Percentiles rank a stretch among this genome's conserved stretches.
phyloP scores from a whole-genome alignment of 1,140 invertebrate genomes.

The Belonocnema kinseyi region DNA sequence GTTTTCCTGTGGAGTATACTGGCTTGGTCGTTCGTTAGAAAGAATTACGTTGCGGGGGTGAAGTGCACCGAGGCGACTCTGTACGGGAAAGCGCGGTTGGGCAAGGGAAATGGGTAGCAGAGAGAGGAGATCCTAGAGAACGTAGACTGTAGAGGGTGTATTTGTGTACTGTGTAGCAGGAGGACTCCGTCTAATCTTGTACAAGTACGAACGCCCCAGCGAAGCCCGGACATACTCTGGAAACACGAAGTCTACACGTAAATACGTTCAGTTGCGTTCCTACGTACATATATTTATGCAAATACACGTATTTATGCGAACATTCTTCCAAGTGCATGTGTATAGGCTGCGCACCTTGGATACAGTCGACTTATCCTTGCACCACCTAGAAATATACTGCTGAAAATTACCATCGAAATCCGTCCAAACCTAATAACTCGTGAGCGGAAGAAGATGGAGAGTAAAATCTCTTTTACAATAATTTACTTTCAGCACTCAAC shows the following conservation, averaged over 20 bases:
- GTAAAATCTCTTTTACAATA: conserved; percentile 18
- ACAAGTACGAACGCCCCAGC: conserved; percentile 36
- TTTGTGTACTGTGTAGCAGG: background rate
- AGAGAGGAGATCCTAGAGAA: no score
- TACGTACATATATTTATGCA: conserved; percentile 36
- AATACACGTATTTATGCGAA: conserved; percentile 22
- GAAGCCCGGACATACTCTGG: no score
- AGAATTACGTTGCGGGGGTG: conserved; percentile 40
- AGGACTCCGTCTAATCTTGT: conserved; percentile 46
- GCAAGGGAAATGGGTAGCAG: no score
- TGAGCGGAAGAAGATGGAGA: conserved; percentile 11
- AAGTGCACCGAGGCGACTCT: conserved; percentile 24
- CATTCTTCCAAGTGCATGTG: conserved; percentile 4
- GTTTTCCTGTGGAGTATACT: conserved; percentile 35
- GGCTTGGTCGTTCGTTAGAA: conserved; percentile 44
- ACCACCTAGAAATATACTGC: no score
- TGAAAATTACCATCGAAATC: conserved; percentile 41
- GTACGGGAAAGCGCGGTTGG: conserved; percentile 30
- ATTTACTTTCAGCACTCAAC: background rate
- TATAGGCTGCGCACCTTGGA: conserved; percentile 19
- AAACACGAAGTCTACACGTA: conserved; percentile 33
- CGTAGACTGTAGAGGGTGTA: no score
- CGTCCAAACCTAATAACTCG: conserved; percentile 27
- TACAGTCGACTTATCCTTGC: no score
- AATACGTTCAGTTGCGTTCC: conserved; percentile 35